Percentiles rank a stretch among this genome's conserved stretches.
These are phyloP conservation scores for Leuciscus idus DNA, from an alignment of 2,113 vertebrate genomes.

Conservation along the genomic window DNA sequence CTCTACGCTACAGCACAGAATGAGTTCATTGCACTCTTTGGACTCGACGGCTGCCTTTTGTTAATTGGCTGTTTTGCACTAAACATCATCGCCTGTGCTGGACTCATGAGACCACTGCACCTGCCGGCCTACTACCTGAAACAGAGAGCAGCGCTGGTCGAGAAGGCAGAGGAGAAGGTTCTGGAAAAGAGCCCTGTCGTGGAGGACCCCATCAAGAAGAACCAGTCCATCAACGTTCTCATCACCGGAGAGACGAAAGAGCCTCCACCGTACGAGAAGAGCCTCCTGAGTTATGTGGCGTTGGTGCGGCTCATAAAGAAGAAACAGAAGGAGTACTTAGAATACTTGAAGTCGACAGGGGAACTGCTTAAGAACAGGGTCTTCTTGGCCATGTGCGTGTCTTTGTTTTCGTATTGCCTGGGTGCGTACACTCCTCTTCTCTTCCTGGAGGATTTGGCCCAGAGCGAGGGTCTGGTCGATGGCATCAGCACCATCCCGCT, in stretches of 20 bases:
- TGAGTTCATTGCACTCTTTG: constrained; percentile 80
- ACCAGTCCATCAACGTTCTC: constrained; percentile 44
- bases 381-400: constrained; percentile 81
- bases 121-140: constrained; percentile 63
- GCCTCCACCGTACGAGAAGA: constrained; percentile 31
- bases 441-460: constrained; percentile 87
- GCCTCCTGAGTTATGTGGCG: constrained; percentile 40
- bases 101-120: constrained; percentile 83
- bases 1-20: constrained; percentile 84
- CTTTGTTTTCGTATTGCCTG: constrained; percentile 84
- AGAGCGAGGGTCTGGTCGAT: constrained; percentile 77
- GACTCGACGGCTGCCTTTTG: constrained; percentile 85
- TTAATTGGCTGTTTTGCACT: constrained; percentile 84
- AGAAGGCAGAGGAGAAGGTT: constrained; percentile 60
- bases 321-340: constrained; percentile 81
- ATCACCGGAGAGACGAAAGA: constrained; percentile 53
- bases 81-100: constrained; percentile 86
- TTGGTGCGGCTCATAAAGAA: constrained; percentile 72
- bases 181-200: constrained; percentile 41
- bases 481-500: constrained; percentile 79
- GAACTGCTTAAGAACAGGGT: constrained; percentile 82
- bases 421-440: constrained; percentile 85
- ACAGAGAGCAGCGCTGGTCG: constrained; percentile 69
- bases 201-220: constrained; percentile 49
- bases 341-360: constrained; percentile 76